Evolutionary conservation across 2,113 vertebrate genomes (phyloP).

Genomic region (Anguilla rostrata): DNA sequence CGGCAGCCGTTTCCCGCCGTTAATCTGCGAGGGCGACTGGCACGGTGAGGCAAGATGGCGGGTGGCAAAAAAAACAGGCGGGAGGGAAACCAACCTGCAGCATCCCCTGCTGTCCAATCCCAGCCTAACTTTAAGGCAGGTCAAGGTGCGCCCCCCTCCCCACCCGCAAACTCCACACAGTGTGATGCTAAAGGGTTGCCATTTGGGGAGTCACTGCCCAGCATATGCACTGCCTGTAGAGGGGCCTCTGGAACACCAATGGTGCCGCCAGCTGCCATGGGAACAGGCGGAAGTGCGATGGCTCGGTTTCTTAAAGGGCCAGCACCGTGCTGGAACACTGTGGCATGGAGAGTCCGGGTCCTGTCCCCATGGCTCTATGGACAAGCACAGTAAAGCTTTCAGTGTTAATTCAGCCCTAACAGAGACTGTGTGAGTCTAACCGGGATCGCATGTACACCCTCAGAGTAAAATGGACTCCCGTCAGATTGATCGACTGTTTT

Average conservation of each 20-base stretch:
- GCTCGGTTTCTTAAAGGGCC: neutral
- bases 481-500: neutral
- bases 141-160: too few relatives aligned
- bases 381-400: too few relatives aligned
- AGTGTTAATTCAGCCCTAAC: too few relatives aligned
- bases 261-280: neutral
- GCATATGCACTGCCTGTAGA: neutral
- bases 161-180: too few relatives aligned
- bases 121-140: too few relatives aligned
- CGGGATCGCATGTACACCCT: too few relatives aligned
- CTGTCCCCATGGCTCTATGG: too few relatives aligned
- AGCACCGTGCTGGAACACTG: too few relatives aligned
- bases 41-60: conserved; percentile 35
- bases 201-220: neutral
- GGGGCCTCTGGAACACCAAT: neutral
- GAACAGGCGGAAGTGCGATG: neutral
- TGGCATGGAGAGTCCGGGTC: too few relatives aligned
- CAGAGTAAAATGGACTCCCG: too few relatives aligned
- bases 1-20: conserved; percentile 40
- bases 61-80: conserved; percentile 43
- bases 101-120: neutral
- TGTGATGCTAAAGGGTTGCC: neutral
- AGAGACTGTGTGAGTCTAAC: too few relatives aligned
- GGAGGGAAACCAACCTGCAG: neutral
- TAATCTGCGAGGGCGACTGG: conserved; percentile 51